Evolutionary conservation across 2,797 vertebrate genomes (phyloP), one percentile per base, ranked within the genome.

Genomic region (Erethizon dorsatum): DNA sequence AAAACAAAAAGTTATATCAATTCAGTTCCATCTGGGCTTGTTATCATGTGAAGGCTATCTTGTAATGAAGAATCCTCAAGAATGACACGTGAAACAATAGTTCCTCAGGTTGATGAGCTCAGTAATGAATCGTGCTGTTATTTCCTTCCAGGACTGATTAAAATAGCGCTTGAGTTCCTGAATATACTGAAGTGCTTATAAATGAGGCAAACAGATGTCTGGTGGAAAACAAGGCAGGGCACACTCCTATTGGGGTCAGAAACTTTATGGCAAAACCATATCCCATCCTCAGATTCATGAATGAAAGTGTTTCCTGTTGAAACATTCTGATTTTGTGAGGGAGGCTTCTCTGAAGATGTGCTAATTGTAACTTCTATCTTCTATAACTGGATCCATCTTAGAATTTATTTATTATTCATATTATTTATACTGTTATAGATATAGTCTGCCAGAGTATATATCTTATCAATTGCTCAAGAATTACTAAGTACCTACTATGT

Each of bases 61-160:
- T 84, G 4, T 71, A 94, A 96, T 91, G 90, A 96, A 95, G 84
- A 94, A 94, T 89, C 71, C 90, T 97, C 71, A 89, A 95, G 90
- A 93, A 95, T 88, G 88, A 96, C 90, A 89, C 67, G 86, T 89
- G 83, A 97, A 96, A 90, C 95, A 96, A 94, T 93, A 91, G 75
- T 88, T 95, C 83, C 86, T 97, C 63, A 87, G 77, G 82, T 92
- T 97, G 95, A 97, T 87, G 86, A 96, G 88, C 89, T 97, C 83
- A 75, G 65, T 85, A 97, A 97, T 95, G 80, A 98, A 97, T 97
- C 3, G 0, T 71, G 91, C 54, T 59, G 54, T 87, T 96, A 95
- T 85, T 97, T 96, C 95, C 92, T 96, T 97, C 83, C 90, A 88
- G 37, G 65, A 50, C 52, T 97, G 97, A 97, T 97, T 96, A 97